Conservation (phyloP, 64 coral and sea anemone species). For the Trachythela sp. region DNA sequence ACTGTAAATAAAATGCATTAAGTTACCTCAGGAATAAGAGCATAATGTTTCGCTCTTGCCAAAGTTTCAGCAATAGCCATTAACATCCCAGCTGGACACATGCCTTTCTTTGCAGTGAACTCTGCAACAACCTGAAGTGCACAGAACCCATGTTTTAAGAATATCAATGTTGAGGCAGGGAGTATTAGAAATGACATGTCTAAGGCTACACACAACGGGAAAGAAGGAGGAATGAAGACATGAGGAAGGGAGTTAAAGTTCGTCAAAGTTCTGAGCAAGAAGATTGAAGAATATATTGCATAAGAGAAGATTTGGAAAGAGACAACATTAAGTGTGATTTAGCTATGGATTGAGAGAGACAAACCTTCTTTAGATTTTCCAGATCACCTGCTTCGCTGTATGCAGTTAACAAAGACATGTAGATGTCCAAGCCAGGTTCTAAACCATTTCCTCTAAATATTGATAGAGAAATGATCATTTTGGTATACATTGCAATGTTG, state of each 20-base stretch:
- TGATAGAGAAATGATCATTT: neutral
- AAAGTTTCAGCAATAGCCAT: slow-evolving; percentile 2
- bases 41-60: neutral
- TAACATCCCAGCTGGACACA: neutral
- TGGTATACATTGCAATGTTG: too few relatives aligned
- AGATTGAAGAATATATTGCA: too few relatives aligned
- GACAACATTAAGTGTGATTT: neutral
- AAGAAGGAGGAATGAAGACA: too few relatives aligned
- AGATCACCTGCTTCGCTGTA: neutral
- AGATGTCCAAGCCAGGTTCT: neutral
- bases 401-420: neutral
- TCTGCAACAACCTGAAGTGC: neutral
- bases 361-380: slow-evolving; percentile 5
- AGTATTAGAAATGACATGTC: too few relatives aligned
- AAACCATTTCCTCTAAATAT: slow-evolving; percentile 11
- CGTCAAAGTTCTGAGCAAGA: too few relatives aligned
- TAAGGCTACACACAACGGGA: too few relatives aligned
- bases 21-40: neutral
- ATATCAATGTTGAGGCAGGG: neutral
- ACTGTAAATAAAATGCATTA: neutral
- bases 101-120: slow-evolving; percentile 10
- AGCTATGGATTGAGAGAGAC: neutral
- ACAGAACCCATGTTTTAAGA: too few relatives aligned
- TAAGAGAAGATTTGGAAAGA: too few relatives aligned
- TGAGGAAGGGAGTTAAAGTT: too few relatives aligned